phyloP scores from a whole-genome alignment of 2,797 vertebrate genomes.

The Lophius americanus region DNA sequence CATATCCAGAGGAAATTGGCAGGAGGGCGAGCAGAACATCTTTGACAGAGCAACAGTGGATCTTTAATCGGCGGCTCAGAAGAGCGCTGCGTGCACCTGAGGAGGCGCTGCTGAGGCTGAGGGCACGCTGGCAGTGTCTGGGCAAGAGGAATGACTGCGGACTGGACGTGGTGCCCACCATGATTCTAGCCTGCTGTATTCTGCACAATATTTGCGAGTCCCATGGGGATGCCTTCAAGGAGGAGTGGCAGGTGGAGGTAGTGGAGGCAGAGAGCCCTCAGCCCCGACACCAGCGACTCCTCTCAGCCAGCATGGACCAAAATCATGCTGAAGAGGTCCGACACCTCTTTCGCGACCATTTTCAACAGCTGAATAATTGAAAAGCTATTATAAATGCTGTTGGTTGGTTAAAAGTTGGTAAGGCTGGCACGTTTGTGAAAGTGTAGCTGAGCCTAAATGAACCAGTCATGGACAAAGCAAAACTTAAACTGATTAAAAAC shows the following conservation, averaged over 20 bases:
- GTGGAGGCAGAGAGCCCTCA: conserved; percentile 73
- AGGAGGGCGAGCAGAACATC: background rate
- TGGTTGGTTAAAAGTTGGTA: background rate
- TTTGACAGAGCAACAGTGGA: conserved; percentile 39
- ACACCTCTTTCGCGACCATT: conserved; percentile 80
- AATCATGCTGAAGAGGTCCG: conserved; percentile 78
- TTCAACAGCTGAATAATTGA: conserved; percentile 52
- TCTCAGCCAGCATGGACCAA: conserved; percentile 61
- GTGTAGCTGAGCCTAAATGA: background rate
- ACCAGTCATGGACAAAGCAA: background rate
- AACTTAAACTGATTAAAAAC: background rate
- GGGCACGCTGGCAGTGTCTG: conserved; percentile 82
- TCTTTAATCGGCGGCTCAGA: conserved; percentile 67
- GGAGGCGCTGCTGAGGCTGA: conserved; percentile 75
- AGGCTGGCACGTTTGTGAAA: background rate
- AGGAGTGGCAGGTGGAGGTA: conserved; percentile 78
- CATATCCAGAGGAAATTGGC: conserved; percentile 58
- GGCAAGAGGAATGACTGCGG: conserved; percentile 82
- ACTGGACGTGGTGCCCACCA: conserved; percentile 80
- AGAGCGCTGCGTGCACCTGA: conserved; percentile 59
- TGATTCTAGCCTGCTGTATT: conserved; percentile 81
- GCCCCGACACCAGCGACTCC: conserved; percentile 65
- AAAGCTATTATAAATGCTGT: background rate
- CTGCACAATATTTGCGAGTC: conserved; percentile 81
- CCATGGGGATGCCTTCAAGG: conserved; percentile 68